Percentiles rank a stretch among this genome's conserved stretches.
Conservation (phyloP, 1,140 invertebrate genomes). For the Leptopilina clavipes region DNA sequence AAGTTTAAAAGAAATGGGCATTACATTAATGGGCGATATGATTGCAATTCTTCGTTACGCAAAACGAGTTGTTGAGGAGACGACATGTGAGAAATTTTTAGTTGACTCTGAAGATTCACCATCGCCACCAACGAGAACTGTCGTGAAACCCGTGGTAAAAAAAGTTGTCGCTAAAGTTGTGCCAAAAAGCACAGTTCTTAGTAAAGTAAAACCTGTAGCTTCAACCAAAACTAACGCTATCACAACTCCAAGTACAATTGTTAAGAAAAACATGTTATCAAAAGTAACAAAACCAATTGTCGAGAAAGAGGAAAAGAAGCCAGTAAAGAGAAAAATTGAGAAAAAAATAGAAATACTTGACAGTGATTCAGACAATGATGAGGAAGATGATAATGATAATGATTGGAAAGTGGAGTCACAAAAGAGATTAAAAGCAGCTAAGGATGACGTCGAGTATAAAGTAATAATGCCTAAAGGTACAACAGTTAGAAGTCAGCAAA, state of each 20-base stretch:
- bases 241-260: constrained; percentile 44
- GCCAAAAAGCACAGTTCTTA: constrained; percentile 38
- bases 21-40: constrained; percentile 84
- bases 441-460: constrained; percentile 71
- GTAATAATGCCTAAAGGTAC: constrained; percentile 71
- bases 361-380: constrained; percentile 39
- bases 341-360: constrained; percentile 51
- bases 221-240: constrained; percentile 43
- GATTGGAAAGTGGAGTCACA: constrained; percentile 50
- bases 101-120: constrained; percentile 65
- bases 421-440: constrained; percentile 61
- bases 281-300: constrained; percentile 44
- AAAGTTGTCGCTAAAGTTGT: constrained; percentile 55
- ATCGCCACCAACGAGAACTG: constrained; percentile 40
- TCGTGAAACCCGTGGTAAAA: constrained; percentile 51
- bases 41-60: constrained; percentile 86
- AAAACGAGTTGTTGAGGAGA: constrained; percentile 80
- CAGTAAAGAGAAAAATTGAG: constrained; percentile 50
- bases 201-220: constrained; percentile 45
- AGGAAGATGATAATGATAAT: too few relatives aligned
- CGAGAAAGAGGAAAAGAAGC: constrained; percentile 56
- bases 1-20: constrained; percentile 85
- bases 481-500: constrained; percentile 67
- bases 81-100: constrained; percentile 72
- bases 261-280: constrained; percentile 59